Base-by-base conservation (phyloP, 2,888 invertebrate genomes). In the Acronicta alni region DNA sequence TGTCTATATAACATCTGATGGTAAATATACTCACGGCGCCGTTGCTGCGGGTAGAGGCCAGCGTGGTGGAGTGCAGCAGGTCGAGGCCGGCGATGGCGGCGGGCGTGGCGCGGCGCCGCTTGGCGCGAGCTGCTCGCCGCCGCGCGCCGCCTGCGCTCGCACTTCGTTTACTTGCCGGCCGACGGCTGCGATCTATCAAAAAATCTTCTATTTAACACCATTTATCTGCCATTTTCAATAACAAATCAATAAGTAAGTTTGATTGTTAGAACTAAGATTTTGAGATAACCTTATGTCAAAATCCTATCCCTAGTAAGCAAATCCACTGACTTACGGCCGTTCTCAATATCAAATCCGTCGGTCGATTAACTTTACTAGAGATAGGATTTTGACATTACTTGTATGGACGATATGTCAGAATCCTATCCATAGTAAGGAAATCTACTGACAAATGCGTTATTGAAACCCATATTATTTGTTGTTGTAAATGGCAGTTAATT, bases 21-120 rank as follows among this genome's bases (percentile, higher is more conserved):
- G 45, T 17, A 20, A 16, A 16, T 56, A 30, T 72, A 89, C 89
- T 89, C 35, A 92, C 91, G 46, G 92, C 89, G 91, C 96, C 96
- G 88, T 97, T 97, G 51, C 96, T 96, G 18, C 97, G 96, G 16
- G 98, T 98, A 84, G 98, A 98, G 8, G 98, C 95, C 72, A 98
- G 94, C 37, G 98, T 98, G 89, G 98, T 97, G 79, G 97, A 97
- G 89, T 98, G 98, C 74, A 98, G 92, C 78, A 98, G 95, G 93
- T 98, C 98, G 78, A 98, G 94, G 16, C 98, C 98, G 70, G 96
- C 97, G 85, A 98, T 98, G 90, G 84, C 96, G 91, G 75, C 96
- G 95, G 73, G 95, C 86, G 85, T 89, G 79, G 82, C 92, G 81
- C 83, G 94, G 73, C 86, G 92, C 16, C 87, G 89, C 87, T 89